Evolutionary conservation across 2,888 invertebrate genomes (phyloP), one percentile per base, ranked within the genome.

Genomic region (Lasioglossum zephyrum): DNA sequence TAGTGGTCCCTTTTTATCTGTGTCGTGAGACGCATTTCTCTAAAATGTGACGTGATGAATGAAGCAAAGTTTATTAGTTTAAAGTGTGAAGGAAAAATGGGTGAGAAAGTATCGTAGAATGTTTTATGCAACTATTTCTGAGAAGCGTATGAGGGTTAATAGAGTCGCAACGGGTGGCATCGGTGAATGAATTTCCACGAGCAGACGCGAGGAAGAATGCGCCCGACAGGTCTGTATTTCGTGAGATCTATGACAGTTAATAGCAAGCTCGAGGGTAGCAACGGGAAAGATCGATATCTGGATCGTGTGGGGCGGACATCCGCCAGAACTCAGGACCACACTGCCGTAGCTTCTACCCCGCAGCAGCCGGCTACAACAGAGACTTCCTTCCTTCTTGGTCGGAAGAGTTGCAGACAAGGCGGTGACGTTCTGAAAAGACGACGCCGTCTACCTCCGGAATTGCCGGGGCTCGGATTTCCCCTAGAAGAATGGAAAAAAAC

Each of bases 251-350:
- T 82, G 78, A 82, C 82, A 86, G 86, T 87, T 87, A 86, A 82
- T 86, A 80, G 79, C 75, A 77, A 74, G 82, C 82, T 83, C 53
- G 80, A 80, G 86, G 79, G 82, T 72, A 83, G 81, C 66, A 82
- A 79, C 75, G 70, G 39, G n/a, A 70, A 49, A 66, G 82, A 80
- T 87, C 86, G 83, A 87, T 86, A 83, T 87, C 87, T 78, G 77
- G 83, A 86, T 87, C 78, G 77, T 77, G 78, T 53, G 47, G 83
- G 75, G 88, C 86, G 84, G 83, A 88, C 82, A 39, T 89, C 86
- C 84, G 77, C 79, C 75, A 79, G 81, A 75, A 69, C 57, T 41
- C 44, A 79, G 77, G 91, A 91, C 91, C 91, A 90, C 92, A 91
- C 92, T 87, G 91, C 77, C 81, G 88, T 82, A 57, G 74, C 81